Evolutionary conservation across 2,888 invertebrate species (phyloP), one percentile per base, ranked within the genome.

Genomic region (Phasia obesa): DNA sequence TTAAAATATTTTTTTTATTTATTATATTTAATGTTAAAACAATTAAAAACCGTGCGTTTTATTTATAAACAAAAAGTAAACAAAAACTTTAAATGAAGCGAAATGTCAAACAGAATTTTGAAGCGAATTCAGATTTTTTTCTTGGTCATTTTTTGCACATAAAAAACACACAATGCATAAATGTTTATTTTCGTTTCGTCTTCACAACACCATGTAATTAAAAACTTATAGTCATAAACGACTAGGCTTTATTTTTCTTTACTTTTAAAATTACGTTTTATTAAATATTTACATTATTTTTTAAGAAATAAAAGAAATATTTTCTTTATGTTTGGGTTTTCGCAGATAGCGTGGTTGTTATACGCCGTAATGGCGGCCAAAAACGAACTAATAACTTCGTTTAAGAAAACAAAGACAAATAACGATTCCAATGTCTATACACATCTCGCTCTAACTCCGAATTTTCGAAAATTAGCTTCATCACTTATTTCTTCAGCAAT

Each of bases 351-450:
- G 89, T 89, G 89, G 89, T 89, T 90, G 87, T 88, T 89, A 87
- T 88, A 94, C 94, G 95, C 94, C 95, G 95, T 95, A 95, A 95
- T 95, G 95, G 95, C 95, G 95, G 95, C 88, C 88, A 88, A 89
- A 87, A 84, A 86, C 85, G 85, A 80, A 77, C 80, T 80, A 76
- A 80, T 44, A 73, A 44, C 79, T 83, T 81, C 81, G 76, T 76
- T 60, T 59, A 59, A 60, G 38, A 57, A 64, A 81, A 84, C 42
- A 81, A 77, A 81, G 84, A 77, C 60, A 70, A 42, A 80, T 71
- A 47, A 60, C 23, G n/a, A 67, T 1, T 4, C 17, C 13, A 23
- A 17, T 6, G 6, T 17, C 11, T 57, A 42, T 67, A 65, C 17
- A 47, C 75, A 44, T 80, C 77, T 76, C 73, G n/a, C 59, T 79